These are phyloP conservation scores for Brachionus rubens DNA, from an alignment of 1,140 invertebrate genomes.

Conservation along the genomic window DNA sequence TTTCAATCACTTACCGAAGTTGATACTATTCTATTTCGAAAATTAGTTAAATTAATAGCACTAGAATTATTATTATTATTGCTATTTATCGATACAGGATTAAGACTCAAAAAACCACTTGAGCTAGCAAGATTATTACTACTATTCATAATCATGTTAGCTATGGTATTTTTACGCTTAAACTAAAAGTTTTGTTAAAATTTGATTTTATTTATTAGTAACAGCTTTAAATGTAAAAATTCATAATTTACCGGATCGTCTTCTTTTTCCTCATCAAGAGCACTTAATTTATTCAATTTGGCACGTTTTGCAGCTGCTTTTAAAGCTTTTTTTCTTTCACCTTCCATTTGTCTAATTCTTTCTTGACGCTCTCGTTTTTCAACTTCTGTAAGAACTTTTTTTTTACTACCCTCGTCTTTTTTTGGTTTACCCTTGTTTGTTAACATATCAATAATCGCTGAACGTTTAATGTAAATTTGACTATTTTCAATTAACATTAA, in stretches of 20 bases:
- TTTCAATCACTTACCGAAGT: constrained; percentile 15
- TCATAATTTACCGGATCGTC: constrained; percentile 8
- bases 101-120: constrained; percentile 16
- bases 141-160: constrained; percentile 6
- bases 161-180: constrained; percentile 1
- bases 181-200: background rate
- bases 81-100: background rate
- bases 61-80: constrained; percentile 1
- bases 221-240: background rate
- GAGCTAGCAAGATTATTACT: constrained; percentile 18
- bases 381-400: constrained; percentile 33
- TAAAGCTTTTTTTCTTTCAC: constrained; percentile 41
- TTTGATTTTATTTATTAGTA: constrained; percentile 13
- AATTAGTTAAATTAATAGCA: background rate
- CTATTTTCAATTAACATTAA: constrained; percentile 1
- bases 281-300: constrained; percentile 26
- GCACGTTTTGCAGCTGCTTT: constrained; percentile 44
- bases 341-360: constrained; percentile 26
- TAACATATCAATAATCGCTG: background rate
- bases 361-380: background rate
- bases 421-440: background rate
- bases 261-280: constrained; percentile 3
- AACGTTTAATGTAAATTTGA: background rate
- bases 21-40: constrained; percentile 21
- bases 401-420: background rate